phyloP scores from a whole-genome alignment of 2,113 vertebrate species.

The Cygnus buccinator region DNA sequence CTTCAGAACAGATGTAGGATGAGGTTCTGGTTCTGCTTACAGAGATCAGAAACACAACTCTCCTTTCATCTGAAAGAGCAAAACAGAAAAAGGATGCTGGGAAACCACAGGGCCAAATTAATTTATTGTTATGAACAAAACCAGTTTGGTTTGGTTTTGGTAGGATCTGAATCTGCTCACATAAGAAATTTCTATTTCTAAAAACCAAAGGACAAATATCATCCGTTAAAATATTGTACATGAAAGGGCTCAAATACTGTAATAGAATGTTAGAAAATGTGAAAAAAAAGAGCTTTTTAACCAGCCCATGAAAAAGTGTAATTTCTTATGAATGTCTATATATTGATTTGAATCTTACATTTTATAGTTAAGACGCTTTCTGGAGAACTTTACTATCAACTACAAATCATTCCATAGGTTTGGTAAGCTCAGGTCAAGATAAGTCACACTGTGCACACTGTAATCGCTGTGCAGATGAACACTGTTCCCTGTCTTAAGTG shows the following conservation, averaged over 20 bases:
- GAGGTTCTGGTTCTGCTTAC: background rate
- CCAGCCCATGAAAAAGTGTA: fast-evolving
- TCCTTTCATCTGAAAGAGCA: background rate
- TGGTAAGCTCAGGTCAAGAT: background rate
- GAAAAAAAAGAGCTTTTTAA: background rate
- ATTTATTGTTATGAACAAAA: background rate
- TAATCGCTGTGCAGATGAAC: background rate
- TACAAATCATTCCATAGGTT: background rate
- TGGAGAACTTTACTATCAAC: background rate
- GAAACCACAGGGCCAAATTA: background rate
- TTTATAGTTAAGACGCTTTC: background rate
- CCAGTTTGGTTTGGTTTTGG: background rate
- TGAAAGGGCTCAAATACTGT: background rate
- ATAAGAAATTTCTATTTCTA: background rate
- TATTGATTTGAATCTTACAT: background rate
- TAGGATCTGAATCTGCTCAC: background rate
- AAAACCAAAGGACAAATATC: background rate
- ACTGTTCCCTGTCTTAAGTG: background rate
- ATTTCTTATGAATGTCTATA: background rate
- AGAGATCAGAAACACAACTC: background rate
- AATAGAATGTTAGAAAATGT: background rate
- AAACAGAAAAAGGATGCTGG: background rate
- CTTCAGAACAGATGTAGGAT: background rate
- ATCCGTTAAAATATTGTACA: background rate
- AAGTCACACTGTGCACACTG: background rate